A percentile compares a stretch with the other conserved stretches of the same genome.
phyloP scores from a whole-genome alignment of 2,888 invertebrate genomes.

The Hedychridium roseum region DNA sequence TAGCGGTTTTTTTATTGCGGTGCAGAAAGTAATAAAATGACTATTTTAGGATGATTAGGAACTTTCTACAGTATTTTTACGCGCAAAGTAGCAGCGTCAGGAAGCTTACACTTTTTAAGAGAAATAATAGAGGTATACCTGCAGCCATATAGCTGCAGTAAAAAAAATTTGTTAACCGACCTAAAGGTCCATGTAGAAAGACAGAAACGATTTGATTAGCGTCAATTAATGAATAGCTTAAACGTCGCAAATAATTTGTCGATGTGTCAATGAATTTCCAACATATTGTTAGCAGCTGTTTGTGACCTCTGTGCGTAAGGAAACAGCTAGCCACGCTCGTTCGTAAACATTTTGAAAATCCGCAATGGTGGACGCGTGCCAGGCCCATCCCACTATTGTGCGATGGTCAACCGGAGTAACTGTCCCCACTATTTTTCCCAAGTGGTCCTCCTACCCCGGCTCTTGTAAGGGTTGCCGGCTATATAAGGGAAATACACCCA shows the following conservation, averaged over 20 bases:
- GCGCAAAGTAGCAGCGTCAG: too few relatives aligned
- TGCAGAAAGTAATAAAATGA: too few relatives aligned
- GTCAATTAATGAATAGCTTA: background rate
- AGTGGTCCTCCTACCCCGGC: slow-evolving; percentile 35
- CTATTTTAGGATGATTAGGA: too few relatives aligned
- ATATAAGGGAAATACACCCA: slow-evolving; percentile 43
- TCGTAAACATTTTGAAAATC: slow-evolving; percentile 20
- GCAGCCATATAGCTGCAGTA: background rate
- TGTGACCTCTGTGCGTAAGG: too few relatives aligned
- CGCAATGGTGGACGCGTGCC: slow-evolving; percentile 37
- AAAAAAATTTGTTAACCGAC: background rate
- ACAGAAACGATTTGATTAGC: background rate
- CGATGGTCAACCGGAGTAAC: slow-evolving; percentile 25
- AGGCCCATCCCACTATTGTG: slow-evolving; percentile 21
- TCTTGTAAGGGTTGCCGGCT: slow-evolving; percentile 44
- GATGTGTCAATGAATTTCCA: background rate
- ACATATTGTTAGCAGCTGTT: too few relatives aligned
- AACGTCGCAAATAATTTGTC: too few relatives aligned
- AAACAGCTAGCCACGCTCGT: too few relatives aligned
- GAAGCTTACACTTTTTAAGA: background rate
- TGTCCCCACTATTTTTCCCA: slow-evolving; percentile 35
- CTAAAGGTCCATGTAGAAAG: background rate
- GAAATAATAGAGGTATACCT: background rate
- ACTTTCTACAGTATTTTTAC: too few relatives aligned
- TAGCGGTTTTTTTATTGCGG: background rate